Evolutionary conservation across 2,888 invertebrate species (phyloP), one percentile per base, ranked within the genome.

Genomic region (Rhaphigaster nebulosa): DNA sequence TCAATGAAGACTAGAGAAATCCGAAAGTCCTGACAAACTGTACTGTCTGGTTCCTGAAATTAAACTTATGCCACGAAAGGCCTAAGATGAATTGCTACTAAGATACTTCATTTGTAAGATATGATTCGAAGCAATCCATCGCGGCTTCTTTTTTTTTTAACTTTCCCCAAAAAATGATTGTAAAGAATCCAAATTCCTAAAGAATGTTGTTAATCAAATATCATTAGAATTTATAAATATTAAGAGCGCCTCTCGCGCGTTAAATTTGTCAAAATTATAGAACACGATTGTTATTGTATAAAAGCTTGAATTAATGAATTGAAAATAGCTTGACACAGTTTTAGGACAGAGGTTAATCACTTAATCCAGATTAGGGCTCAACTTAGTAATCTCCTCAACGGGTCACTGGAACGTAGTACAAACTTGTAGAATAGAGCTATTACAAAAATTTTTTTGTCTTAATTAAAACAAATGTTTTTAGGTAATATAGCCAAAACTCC

Each of bases 331-430:
- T 70, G 29, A 34, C 15, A 70, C 70, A 70, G 29, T 34, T 34
- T 1, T 70, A 34, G 70, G 70, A 70, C 34, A 70, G 34, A 70
- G 70, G 70, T 70, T 70, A 34, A 70, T 70, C 70, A 70, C 70
- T 70, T 70, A 70, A 70, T 70, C 70, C 70, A 70, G 70, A 70
- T 70, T 70, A 70, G 34, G 18, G 34, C 34, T 70, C 34, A 34
- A 34, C 70, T 70, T 34, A 18, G 18, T 70, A 70, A 70, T 70
- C 70, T 70, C 34, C 70, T 18, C 18, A 18, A 34, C 34, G 29
- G 70, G 70, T 70, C 34, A 29, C 70, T 34, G 34, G 34, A 70
- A 20, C n/a, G 20, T 29, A 29, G 18, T 70, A 1, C 34, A 70
- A 12, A 10, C 29, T 65, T 0, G 18, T 34, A 18, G 70, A 34